Base-by-base conservation (phyloP, 35 echinoderm and acorn worm genomes). In the Stichopus chloronotus region DNA sequence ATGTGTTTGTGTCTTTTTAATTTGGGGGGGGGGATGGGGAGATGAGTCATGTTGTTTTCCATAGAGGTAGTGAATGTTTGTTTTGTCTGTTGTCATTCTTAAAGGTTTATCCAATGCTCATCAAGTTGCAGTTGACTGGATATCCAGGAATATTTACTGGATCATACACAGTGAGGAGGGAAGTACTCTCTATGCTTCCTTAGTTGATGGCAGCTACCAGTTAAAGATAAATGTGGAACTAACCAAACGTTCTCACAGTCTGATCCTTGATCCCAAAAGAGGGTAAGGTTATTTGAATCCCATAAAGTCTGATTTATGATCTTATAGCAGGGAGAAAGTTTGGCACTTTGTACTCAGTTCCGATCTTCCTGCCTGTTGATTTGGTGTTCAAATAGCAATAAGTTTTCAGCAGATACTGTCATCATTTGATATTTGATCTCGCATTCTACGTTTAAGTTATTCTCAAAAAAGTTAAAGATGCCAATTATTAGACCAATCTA, bases 111-210 rank as follows among this genome's bases (percentile, higher is more conserved):
- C 92, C 8, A 87, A 98, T 86, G 86, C 92, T 55, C 87, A 92
- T 22, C 86, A 92, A 22, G 71, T 98, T 8, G 92, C 94, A 22
- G 94, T 97, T 55, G 96, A 97, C 77, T 95, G 96, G 96, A 88
- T 98, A 5, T 95, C 96, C 4, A 86, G 96, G 11, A 98, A 98
- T 61, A 92, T 98, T 89, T 98, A 98, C 56, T 98, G 96, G 96
- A 94, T 92, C 11, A 88, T 83, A 55, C 55, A 94, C 20, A 83
- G 83, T 5, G 30, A 74, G 5, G 79, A 95, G 8, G 88, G 83
- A 76, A 93, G 87, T 16, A 81, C 56, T 19, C 82, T 95, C 5
- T 87, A 95, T 57, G 93, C 92, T 6, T 92, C 94, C 57, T 86
- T 72, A 13, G 92, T 98, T 19, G 92, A 98, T 43, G 96, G 94